These are phyloP conservation scores for Tiphia femorata DNA, from an alignment of 2,888 invertebrate genomes.

Conservation along the genomic window DNA sequence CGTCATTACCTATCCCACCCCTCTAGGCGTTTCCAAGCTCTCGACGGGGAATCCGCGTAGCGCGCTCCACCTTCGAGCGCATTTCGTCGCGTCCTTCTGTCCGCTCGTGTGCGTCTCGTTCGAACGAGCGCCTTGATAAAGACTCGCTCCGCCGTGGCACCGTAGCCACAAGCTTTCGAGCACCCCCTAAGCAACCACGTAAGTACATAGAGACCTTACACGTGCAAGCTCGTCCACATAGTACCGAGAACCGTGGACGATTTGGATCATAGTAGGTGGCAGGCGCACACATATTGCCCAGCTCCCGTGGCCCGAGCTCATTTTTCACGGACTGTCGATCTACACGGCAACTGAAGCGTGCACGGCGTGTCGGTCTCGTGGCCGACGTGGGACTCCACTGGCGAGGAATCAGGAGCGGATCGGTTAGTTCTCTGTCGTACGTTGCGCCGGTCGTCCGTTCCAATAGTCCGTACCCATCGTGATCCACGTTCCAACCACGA, in stretches of 20 bases:
- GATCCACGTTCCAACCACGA: no score
- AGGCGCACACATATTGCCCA: slow-evolving; percentile 60
- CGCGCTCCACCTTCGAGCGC: no score
- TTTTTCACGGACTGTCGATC: slow-evolving; percentile 68
- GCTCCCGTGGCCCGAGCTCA: slow-evolving; percentile 47
- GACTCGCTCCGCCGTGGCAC: no score
- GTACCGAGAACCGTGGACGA: no score
- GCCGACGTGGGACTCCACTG: slow-evolving; percentile 41
- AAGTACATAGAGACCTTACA: slow-evolving; percentile 28
- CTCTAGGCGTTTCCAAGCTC: no score
- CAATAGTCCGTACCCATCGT: background rate
- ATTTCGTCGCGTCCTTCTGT: no score
- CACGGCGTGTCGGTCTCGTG: slow-evolving; percentile 15
- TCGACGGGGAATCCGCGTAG: no score
- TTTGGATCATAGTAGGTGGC: slow-evolving; percentile 56
- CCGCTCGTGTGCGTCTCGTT: no score
- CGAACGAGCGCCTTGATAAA: no score
- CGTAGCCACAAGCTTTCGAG: no score
- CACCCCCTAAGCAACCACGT: no score
- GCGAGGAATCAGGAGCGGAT: slow-evolving; percentile 58
- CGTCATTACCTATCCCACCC: no score
- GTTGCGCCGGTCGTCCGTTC: slow-evolving; percentile 53
- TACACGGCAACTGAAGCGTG: slow-evolving; percentile 66
- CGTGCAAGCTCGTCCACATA: slow-evolving; percentile 30
- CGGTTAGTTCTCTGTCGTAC: slow-evolving; percentile 63